These are phyloP conservation scores for Henicopernis longicauda DNA, from an alignment of 2,113 vertebrate species.

Conservation along the genomic window DNA sequence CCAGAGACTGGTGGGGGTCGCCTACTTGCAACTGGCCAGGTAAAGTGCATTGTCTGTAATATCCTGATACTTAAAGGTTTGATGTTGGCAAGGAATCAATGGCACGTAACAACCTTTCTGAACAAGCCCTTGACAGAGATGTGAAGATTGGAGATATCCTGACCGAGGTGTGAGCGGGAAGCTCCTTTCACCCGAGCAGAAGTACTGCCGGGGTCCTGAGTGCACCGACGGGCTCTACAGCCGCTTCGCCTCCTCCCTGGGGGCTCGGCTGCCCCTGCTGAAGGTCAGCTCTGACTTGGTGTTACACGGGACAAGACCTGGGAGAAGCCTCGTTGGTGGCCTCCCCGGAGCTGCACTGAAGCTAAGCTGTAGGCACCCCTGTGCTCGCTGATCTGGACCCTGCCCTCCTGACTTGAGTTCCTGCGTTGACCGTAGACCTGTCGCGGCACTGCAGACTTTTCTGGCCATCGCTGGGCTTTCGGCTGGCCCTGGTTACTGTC, in stretches of 20 bases:
- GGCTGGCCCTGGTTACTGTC: neutral
- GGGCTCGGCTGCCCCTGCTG: accelerated
- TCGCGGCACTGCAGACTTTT: neutral
- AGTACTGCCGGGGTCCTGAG: neutral
- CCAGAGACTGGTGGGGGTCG: neutral
- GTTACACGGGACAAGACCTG: neutral
- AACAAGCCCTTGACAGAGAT: neutral
- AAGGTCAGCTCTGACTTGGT: neutral
- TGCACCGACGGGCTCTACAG: neutral
- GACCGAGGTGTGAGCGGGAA: neutral
- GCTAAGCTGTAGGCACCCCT: accelerated
- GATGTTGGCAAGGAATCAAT: neutral
- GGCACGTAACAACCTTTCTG: neutral
- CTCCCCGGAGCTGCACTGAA: neutral
- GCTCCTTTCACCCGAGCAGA: neutral
- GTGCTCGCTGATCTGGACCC: neutral
- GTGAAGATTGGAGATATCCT: neutral
- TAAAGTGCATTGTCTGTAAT: neutral
- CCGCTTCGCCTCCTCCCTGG: accelerated
- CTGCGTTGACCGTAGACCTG: neutral
- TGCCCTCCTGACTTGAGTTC: too few species aligned
- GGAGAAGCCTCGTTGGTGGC: neutral
- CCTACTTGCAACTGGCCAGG: neutral
- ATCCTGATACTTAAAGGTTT: neutral
- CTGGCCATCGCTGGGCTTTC: neutral